phyloP scores from a whole-genome alignment of 2,113 vertebrate genomes.

The Ptilonorhynchus violaceus region DNA sequence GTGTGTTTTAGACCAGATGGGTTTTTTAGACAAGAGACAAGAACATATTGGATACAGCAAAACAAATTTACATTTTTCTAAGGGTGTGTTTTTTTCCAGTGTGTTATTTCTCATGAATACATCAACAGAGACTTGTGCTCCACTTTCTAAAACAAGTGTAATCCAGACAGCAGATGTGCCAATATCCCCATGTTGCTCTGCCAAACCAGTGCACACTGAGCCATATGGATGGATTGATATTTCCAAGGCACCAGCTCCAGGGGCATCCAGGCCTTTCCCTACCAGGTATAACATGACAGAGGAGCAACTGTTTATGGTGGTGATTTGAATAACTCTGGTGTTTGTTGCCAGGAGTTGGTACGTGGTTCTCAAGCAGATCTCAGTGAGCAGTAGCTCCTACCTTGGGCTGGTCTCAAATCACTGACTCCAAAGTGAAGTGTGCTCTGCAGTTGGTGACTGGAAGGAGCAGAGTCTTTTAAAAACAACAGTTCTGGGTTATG shows the following conservation, averaged over 20 bases:
- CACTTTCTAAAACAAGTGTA: neutral
- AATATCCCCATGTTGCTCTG: neutral
- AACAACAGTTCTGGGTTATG: neutral
- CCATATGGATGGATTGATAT: neutral
- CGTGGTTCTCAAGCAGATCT: neutral
- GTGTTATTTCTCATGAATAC: neutral
- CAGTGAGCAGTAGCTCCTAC: neutral
- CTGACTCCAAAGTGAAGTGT: neutral
- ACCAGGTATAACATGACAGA: neutral
- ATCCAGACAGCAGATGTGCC: neutral
- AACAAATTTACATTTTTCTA: neutral
- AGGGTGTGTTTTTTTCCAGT: neutral
- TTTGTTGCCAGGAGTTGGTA: neutral
- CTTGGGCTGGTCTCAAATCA: neutral
- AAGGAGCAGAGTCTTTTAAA: neutral
- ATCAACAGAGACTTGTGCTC: neutral
- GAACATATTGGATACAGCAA: constrained; percentile 4
- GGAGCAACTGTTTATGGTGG: neutral
- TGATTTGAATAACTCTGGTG: neutral
- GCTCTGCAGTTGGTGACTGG: neutral
- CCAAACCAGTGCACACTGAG: neutral
- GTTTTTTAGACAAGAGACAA: neutral
- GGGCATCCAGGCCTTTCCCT: neutral
- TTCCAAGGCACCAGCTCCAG: neutral
- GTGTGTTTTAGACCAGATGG: neutral